phyloP scores from a whole-genome alignment of 2,888 invertebrate species.

The Amphiduros pacificus region DNA sequence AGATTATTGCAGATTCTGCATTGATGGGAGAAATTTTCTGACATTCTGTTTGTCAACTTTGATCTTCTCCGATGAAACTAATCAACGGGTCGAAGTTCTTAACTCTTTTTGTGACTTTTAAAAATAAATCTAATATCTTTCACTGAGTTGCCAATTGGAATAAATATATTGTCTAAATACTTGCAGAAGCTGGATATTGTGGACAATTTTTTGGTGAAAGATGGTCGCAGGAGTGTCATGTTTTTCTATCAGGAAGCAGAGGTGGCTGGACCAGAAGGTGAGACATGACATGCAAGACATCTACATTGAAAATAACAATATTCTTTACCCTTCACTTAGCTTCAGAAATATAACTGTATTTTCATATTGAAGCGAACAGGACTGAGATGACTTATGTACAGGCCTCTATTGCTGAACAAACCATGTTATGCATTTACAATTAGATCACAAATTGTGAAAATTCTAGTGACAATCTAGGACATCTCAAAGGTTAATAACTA shows the following conservation, averaged over 20 bases:
- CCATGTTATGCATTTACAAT: not conserved
- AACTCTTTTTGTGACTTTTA: not conserved
- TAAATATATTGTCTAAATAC: no score
- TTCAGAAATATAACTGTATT: no score
- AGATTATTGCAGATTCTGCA: not conserved
- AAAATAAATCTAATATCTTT: not conserved
- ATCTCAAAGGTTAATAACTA: not conserved
- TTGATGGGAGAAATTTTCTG: no score
- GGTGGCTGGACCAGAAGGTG: constrained; percentile 67
- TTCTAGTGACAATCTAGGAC: not conserved
- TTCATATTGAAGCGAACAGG: no score
- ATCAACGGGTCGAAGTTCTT: not conserved
- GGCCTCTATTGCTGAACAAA: no score
- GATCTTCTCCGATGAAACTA: no score
- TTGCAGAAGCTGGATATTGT: constrained; percentile 40
- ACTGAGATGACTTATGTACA: no score
- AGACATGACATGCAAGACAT: not conserved
- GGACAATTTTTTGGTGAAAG: constrained; percentile 65
- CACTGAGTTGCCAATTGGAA: no score
- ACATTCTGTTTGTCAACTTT: no score
- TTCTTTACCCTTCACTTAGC: no score
- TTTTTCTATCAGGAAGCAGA: constrained; percentile 71
- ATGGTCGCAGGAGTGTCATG: constrained; percentile 69
- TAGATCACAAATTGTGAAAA: not conserved
- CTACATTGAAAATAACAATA: no score